These are phyloP conservation scores for Pollenia amentaria DNA, from an alignment of 2,888 invertebrate species.

Conservation along the genomic window DNA sequence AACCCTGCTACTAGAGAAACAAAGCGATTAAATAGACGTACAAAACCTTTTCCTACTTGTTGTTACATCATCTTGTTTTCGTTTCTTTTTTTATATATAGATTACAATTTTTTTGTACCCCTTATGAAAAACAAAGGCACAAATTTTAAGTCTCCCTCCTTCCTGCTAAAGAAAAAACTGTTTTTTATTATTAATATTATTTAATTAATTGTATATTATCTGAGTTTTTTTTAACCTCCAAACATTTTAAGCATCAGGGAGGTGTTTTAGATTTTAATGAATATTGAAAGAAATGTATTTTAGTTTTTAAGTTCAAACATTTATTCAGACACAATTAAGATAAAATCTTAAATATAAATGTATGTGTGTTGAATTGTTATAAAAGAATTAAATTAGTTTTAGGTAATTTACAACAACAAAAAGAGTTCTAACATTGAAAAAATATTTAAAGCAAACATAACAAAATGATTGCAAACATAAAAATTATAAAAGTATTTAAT, in stretches of 20 bases:
- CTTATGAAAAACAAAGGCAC: conserved; percentile 59
- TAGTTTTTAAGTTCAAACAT: conserved; percentile 63
- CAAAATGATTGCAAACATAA: conserved; percentile 47
- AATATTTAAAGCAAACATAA: conserved; percentile 34
- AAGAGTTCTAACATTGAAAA: conserved; percentile 49
- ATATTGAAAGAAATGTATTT: conserved; percentile 63
- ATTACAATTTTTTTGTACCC: conserved; percentile 11
- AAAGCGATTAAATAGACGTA: conserved; percentile 65
- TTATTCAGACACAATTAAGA: conserved; percentile 58
- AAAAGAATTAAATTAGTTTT: conserved; percentile 60
- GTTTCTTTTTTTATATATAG: background rate
- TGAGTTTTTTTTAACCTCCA: background rate
- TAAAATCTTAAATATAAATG: conserved; percentile 65
- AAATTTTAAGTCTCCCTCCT: conserved; percentile 61
- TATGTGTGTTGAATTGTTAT: conserved; percentile 69
- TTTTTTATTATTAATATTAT: conserved; percentile 5
- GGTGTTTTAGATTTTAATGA: conserved; percentile 2
- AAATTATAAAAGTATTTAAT: conserved; percentile 34
- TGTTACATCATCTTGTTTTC: conserved; percentile 41
- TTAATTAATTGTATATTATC: conserved; percentile 12
- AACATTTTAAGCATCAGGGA: too few relatives aligned
- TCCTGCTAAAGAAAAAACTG: conserved; percentile 49
- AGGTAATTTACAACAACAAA: conserved; percentile 37
- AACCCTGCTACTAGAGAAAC: conserved; percentile 21
- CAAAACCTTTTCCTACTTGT: conserved; percentile 79